phyloP scores from a whole-genome alignment of 1,140 invertebrate genomes.

The Heliconius himera region DNA sequence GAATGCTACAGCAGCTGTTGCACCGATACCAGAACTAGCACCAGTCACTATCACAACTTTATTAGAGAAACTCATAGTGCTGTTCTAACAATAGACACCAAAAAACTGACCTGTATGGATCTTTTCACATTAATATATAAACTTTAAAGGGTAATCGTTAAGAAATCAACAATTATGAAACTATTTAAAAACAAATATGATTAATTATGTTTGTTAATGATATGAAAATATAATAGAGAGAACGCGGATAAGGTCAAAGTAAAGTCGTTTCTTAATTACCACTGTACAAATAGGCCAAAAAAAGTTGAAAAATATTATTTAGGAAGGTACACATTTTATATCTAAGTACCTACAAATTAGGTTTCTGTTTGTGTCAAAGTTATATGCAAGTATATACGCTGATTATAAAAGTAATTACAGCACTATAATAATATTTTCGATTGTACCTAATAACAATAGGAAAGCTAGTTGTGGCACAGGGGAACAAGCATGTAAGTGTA shows the following conservation, averaged over 20 bases:
- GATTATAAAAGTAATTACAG: too few species aligned
- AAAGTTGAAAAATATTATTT: not conserved
- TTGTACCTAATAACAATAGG: too few species aligned
- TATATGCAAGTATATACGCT: too few species aligned
- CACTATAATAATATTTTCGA: too few species aligned
- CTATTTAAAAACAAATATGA: not conserved
- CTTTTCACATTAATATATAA: not conserved
- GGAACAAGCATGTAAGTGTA: too few species aligned
- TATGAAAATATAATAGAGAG: not conserved
- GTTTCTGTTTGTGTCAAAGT: too few species aligned
- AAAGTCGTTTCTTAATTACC: slow-evolving; percentile 8
- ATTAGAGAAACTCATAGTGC: not conserved
- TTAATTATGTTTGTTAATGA: not conserved
- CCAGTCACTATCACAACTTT: slow-evolving; percentile 15
- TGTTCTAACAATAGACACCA: not conserved
- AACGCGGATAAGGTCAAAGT: not conserved
- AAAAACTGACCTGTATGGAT: not conserved
- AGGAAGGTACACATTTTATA: too few species aligned
- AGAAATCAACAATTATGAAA: not conserved
- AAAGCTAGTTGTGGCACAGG: too few species aligned
- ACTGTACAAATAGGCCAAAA: not conserved
- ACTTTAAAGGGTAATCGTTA: not conserved
- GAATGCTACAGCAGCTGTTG: not conserved
- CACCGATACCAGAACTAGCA: slow-evolving; percentile 2
- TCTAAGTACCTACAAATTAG: too few species aligned